phyloP scores from a whole-genome alignment of 2,888 invertebrate genomes.

The Cyrtodaria siliqua region DNA sequence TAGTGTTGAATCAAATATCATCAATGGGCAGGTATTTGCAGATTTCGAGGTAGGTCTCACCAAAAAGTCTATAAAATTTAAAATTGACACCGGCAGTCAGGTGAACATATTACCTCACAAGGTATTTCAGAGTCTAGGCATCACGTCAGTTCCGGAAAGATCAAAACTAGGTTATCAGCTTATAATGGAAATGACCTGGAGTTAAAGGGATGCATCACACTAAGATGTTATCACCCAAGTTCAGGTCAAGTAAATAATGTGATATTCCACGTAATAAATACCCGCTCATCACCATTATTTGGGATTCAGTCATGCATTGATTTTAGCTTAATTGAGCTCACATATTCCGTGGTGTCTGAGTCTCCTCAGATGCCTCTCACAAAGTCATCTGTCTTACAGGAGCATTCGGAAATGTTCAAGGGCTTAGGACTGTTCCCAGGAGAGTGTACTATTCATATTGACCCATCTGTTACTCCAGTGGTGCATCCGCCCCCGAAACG shows the following conservation, averaged over 20 bases:
- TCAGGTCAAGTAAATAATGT: background rate
- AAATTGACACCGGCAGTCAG: too few relatives aligned
- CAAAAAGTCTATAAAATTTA: too few relatives aligned
- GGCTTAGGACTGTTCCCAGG: slow-evolving; percentile 37
- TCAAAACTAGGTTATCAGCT: background rate
- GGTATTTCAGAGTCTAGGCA: too few relatives aligned
- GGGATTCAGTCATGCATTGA: background rate
- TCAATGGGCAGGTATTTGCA: too few relatives aligned
- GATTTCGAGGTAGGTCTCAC: too few relatives aligned
- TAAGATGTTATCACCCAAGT: background rate
- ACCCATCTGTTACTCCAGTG: slow-evolving; percentile 29
- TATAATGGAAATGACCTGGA: background rate
- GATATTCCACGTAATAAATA: background rate
- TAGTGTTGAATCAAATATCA: too few relatives aligned
- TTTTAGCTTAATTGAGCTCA: background rate
- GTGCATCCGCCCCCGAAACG: slow-evolving; percentile 42
- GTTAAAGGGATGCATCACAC: background rate
- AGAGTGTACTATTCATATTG: slow-evolving; percentile 20
- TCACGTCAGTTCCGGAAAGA: too few relatives aligned
- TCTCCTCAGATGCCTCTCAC: background rate
- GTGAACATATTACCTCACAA: too few relatives aligned
- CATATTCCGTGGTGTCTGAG: background rate
- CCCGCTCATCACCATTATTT: background rate
- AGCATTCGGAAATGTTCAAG: slow-evolving; percentile 8
- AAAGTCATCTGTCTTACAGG: background rate